Percentiles rank a stretch among this genome's conserved stretches.
These are phyloP conservation scores for Hydropsyche tenuis DNA, from an alignment of 1,140 invertebrate genomes.

Conservation along the genomic window DNA sequence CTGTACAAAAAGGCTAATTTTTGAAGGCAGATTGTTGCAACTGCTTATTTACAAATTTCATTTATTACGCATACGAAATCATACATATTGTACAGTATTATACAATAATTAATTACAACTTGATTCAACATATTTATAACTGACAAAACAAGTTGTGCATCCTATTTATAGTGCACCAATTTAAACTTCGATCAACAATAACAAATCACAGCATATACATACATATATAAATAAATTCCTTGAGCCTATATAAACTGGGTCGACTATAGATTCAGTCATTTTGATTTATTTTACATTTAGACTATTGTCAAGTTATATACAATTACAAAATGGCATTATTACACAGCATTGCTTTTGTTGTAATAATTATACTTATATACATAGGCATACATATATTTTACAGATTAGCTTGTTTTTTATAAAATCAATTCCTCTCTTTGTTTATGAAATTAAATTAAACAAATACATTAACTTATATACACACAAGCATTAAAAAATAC, in stretches of 20 bases:
- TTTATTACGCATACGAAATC: neutral
- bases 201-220: constrained; percentile 46
- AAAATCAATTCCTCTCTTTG: too few relatives aligned
- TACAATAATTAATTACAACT: constrained; percentile 20
- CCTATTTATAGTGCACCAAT: constrained; percentile 26
- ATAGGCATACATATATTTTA: too few relatives aligned
- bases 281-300: constrained; percentile 21
- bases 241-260: constrained; percentile 6
- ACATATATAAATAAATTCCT: constrained; percentile 37
- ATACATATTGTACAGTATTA: constrained; percentile 37
- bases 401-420: too few relatives aligned
- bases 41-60: constrained; percentile 40
- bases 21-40: constrained; percentile 46
- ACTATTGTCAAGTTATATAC: constrained; percentile 11
- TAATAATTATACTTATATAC: constrained; percentile 15
- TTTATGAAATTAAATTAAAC: too few relatives aligned
- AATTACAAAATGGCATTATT: neutral
- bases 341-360: neutral
- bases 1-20: constrained; percentile 48
- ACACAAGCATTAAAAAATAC: too few relatives aligned
- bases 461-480: too few relatives aligned
- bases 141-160: constrained; percentile 30
- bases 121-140: constrained; percentile 22
- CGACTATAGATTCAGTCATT: constrained; percentile 20
- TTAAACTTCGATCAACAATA: constrained; percentile 34